Conservation (phyloP, 2,888 invertebrate genomes). For the Dryocosmus kuriphilus region DNA sequence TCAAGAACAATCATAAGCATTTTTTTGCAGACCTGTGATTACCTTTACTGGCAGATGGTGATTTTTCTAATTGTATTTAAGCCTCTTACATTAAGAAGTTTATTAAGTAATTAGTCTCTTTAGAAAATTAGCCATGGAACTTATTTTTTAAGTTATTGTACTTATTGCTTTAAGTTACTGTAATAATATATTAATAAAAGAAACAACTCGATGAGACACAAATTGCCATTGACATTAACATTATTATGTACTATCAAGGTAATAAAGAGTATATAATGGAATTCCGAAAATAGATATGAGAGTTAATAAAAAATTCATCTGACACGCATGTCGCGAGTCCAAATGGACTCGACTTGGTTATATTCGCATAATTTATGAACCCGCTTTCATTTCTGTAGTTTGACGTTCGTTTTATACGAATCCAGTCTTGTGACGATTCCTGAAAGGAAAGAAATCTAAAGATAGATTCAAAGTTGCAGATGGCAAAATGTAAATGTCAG, state of each 20-base stretch:
- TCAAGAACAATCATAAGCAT: no score
- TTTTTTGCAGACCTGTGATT: no score
- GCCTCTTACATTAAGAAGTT: conserved; percentile 4
- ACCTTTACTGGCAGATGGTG: not conserved
- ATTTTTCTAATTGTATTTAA: conserved; percentile 3
- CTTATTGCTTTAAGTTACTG: not conserved
- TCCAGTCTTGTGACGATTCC: not conserved
- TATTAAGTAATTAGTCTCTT: not conserved
- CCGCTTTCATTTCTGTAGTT: not conserved
- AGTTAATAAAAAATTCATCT: not conserved
- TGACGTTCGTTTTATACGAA: not conserved
- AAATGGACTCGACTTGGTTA: not conserved
- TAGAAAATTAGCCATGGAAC: not conserved
- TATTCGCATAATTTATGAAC: not conserved
- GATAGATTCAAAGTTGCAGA: not conserved
- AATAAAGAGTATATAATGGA: not conserved
- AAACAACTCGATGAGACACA: not conserved
- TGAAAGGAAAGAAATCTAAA: not conserved
- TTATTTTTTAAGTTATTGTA: not conserved
- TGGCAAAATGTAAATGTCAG: not conserved
- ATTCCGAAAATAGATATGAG: not conserved
- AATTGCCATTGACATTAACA: not conserved
- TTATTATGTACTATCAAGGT: not conserved
- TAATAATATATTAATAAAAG: not conserved
- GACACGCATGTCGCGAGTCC: not conserved